Base-by-base conservation (phyloP, 2,888 invertebrate genomes). In the Cheilosia vernalis region DNA sequence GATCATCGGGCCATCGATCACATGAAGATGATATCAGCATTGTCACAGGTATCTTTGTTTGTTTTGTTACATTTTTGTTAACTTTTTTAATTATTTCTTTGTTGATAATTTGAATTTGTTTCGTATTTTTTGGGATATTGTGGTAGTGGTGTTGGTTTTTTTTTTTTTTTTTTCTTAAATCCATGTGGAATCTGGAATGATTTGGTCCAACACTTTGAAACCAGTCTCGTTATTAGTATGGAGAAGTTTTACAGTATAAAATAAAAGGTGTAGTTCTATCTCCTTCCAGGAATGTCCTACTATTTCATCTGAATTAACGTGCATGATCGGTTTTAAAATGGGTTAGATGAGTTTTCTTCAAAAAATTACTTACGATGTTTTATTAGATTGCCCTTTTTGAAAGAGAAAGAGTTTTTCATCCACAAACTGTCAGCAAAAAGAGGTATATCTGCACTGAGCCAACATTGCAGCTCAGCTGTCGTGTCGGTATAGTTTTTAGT, bases 21-120 rank as follows among this genome's bases (percentile, higher is more conserved):
- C 95, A 95, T 90, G 95, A 95, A 91, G 95, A 95, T 90, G 95
- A 96, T 90, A 97, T 96, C 92, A 96, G 96, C 94, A 96, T 96
- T 92, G 95, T 96, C 89, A 97, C 97, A 96, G 97, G 97, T 96
- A 95, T 93, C 72, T 73, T 51, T 40, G 33, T 58, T 24, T 79
- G 76, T 64, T 64, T 78, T 51, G 10, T 64, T 79, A 24, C 21
- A 24, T 55, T 63, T 66, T 69, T 66, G 69, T 85, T 74, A 55
- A 24, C 24, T 73, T 80, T 64, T 60, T 37, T 10, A 33, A 56
- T 78, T 70, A n/a, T 10, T 7, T 67, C 30, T 51, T 49, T 73
- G n/a, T 73, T n/a, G 27, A 1, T 27, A 27, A 6, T 27, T 53
- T 27, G 44, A 10, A 33, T 66, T 63, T 67, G 63, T 15, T 13